These are phyloP conservation scores for Bemisia tabaci DNA, from an alignment of 1,140 invertebrate species.

Conservation along the genomic window DNA sequence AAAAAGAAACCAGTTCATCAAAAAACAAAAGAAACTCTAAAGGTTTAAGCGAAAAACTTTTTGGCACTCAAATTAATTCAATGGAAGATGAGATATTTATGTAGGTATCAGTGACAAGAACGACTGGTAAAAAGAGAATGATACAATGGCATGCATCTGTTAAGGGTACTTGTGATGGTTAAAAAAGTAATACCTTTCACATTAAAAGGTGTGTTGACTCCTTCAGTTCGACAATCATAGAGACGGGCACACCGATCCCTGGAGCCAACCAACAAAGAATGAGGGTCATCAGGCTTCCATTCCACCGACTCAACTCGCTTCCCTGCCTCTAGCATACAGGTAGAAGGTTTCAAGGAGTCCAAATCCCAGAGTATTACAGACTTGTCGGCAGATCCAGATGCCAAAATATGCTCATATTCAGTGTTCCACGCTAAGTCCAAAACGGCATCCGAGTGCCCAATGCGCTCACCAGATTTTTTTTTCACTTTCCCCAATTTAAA, in stretches of 20 bases:
- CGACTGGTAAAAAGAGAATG: too few relatives aligned
- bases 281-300: constrained; percentile 74
- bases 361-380: constrained; percentile 90
- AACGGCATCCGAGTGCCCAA: constrained; percentile 80
- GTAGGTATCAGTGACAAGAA: too few relatives aligned
- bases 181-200: too few relatives aligned
- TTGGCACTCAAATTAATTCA: too few relatives aligned
- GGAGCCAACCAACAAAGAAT: constrained; percentile 64
- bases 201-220: constrained; percentile 50
- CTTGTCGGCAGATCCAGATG: constrained; percentile 81
- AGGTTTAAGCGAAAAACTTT: too few relatives aligned
- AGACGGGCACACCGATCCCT: constrained; percentile 50
- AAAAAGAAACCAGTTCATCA: too few relatives aligned
- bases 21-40: too few relatives aligned
- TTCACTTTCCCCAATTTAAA: constrained; percentile 67
- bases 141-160: too few relatives aligned
- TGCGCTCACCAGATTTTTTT: constrained; percentile 36
- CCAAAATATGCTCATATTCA: constrained; percentile 63
- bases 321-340: constrained; percentile 54
- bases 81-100: too few relatives aligned
- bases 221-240: constrained; percentile 57
- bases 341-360: constrained; percentile 54
- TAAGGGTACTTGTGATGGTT: too few relatives aligned
- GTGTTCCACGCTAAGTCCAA: constrained; percentile 84
- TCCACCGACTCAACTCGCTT: constrained; percentile 74